Evolutionary conservation across 2,888 invertebrate genomes (phyloP).

Genomic region (Allolobophora icterica): DNA sequence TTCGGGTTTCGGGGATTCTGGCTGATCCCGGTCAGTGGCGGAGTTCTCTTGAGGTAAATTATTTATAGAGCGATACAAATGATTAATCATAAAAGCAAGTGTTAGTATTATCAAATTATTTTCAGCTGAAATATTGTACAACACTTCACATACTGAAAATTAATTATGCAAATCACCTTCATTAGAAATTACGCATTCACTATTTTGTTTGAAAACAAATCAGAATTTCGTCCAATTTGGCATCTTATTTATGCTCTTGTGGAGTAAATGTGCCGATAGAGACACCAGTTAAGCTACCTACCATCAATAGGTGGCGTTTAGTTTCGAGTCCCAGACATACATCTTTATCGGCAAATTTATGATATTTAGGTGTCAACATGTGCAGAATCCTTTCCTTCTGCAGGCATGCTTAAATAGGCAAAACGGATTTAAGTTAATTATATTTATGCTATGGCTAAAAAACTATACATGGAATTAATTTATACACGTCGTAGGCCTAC

Average conservation of each 20-base stretch:
- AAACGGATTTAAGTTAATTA: too few species aligned
- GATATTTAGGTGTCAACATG: too few species aligned
- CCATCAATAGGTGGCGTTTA: constrained; percentile 17
- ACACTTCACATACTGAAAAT: neutral
- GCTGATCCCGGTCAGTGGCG: too few species aligned
- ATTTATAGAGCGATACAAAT: neutral
- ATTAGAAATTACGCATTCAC: neutral
- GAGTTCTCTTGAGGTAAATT: neutral
- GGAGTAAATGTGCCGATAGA: neutral
- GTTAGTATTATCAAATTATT: neutral
- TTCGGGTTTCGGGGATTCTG: too few species aligned
- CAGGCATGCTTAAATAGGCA: too few species aligned
- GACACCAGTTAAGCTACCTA: neutral
- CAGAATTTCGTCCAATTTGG: neutral
- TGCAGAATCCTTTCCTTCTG: too few species aligned
- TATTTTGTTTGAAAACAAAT: neutral
- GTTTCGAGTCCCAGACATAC: too few species aligned
- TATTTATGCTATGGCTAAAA: too few species aligned
- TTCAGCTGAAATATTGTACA: neutral
- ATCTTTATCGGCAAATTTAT: too few species aligned
- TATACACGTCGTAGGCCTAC: too few species aligned
- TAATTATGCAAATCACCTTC: neutral
- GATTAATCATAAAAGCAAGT: neutral
- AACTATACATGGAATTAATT: too few species aligned
- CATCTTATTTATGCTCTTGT: neutral